A percentile compares a stretch with the other conserved stretches of the same genome.
Evolutionary conservation across 2,797 vertebrate genomes (phyloP).

Genomic region (Oreochromis grahami): DNA sequence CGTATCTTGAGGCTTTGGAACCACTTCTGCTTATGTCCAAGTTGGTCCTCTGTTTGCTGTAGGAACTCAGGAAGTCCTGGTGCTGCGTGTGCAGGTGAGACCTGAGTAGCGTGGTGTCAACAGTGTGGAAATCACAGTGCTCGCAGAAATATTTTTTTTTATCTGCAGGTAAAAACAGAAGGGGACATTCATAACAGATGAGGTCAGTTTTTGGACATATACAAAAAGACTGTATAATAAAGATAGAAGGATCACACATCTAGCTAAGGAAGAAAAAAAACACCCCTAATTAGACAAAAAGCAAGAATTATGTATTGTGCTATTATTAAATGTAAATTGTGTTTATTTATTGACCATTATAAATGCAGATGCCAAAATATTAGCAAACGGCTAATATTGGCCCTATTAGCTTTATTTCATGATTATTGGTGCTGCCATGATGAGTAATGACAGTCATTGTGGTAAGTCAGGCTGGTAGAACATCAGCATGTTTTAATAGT

Average conservation of each 20-base stretch:
- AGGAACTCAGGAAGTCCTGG: constrained; percentile 42
- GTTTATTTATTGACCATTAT: neutral
- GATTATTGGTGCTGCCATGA: neutral
- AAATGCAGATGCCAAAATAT: neutral
- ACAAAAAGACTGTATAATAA: neutral
- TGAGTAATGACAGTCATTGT: neutral
- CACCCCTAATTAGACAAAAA: neutral
- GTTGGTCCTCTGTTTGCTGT: constrained; percentile 44
- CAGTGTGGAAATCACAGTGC: constrained; percentile 80
- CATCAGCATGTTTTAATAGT: neutral
- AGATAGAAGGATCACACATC: neutral
- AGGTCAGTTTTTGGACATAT: neutral
- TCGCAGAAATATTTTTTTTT: constrained; percentile 78
- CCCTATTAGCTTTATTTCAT: neutral
- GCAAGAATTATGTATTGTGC: neutral
- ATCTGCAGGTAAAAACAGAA: constrained; percentile 70
- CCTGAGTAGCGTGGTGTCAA: constrained; percentile 64
- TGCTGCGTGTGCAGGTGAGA: constrained; percentile 73
- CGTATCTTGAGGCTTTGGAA: constrained; percentile 70
- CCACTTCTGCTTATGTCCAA: constrained; percentile 52
- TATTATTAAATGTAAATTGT: neutral
- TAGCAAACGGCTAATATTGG: neutral
- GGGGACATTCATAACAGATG: neutral
- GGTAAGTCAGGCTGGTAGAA: neutral
- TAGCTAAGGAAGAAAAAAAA: neutral